Evolutionary conservation across 2,797 vertebrate genomes (phyloP).

Genomic region (Apodemus agrarius): DNA sequence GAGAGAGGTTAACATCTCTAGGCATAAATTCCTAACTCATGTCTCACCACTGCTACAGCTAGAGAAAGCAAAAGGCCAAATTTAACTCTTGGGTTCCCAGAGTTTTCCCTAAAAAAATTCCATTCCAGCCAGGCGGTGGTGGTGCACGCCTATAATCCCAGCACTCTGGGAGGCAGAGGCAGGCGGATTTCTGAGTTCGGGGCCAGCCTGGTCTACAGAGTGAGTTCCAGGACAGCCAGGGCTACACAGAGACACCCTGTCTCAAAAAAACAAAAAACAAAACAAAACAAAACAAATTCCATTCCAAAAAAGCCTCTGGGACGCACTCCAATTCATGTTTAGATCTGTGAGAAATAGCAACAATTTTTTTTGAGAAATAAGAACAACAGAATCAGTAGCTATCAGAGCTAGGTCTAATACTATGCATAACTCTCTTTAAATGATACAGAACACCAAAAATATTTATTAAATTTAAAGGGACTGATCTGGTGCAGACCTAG

Average conservation of each 20-base stretch:
- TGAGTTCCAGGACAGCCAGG: too few species aligned
- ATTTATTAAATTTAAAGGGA: not conserved
- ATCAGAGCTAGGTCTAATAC: not conserved
- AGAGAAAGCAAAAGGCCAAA: conserved; percentile 14
- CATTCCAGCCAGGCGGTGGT: too few species aligned
- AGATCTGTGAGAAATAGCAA: conserved; percentile 5
- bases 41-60: not conserved
- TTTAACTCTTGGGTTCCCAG: conserved; percentile 17
- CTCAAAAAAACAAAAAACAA: too few species aligned
- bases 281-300: too few species aligned
- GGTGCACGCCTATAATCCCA: too few species aligned
- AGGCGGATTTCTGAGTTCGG: too few species aligned
- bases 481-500: not conserved
- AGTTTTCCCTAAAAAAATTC: conserved; percentile 40
- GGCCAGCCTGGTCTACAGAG: too few species aligned
- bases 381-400: not conserved
- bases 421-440: not conserved
- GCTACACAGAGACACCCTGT: too few species aligned
- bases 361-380: not conserved
- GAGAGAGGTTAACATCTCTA: not conserved
- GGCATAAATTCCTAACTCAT: not conserved
- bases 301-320: conserved; percentile 52
- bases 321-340: not conserved
- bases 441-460: not conserved
- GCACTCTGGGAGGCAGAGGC: too few species aligned